Conservation (phyloP, 2,113 vertebrate genomes). For the Rousettus leschenaultii region DNA sequence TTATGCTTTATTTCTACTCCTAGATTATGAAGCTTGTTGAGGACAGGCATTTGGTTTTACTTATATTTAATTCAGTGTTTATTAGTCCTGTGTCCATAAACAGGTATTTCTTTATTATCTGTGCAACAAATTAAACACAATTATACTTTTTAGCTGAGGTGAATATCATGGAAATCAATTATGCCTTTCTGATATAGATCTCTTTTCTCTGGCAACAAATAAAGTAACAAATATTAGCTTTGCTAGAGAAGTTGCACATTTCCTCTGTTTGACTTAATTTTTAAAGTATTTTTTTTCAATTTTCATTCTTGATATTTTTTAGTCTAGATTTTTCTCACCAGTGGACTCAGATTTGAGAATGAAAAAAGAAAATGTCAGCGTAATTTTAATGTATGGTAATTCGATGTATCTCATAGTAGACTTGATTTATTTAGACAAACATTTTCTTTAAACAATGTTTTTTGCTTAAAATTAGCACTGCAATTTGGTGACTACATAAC, state of each 20-base stretch:
- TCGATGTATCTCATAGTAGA: neutral
- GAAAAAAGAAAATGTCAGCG: neutral
- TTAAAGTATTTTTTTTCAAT: neutral
- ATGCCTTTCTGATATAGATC: neutral
- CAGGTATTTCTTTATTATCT: neutral
- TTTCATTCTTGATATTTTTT: neutral
- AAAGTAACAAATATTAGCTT: neutral
- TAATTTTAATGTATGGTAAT: neutral
- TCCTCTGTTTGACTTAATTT: neutral
- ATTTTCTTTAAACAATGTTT: slow-evolving; percentile 19
- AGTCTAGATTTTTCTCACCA: neutral
- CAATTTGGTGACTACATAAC: neutral
- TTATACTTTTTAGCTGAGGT: neutral
- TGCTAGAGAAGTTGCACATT: neutral
- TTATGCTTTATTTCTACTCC: neutral
- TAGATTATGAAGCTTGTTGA: neutral
- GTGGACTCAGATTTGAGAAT: neutral
- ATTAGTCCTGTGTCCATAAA: neutral
- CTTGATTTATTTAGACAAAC: slow-evolving; percentile 19
- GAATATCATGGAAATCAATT: neutral
- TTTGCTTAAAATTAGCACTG: slow-evolving; percentile 40
- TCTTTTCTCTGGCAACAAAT: neutral
- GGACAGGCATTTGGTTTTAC: neutral
- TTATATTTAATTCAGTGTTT: neutral
- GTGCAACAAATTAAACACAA: neutral